phyloP scores from a whole-genome alignment of 1,140 invertebrate species.

The Oryzaephilus surinamensis region DNA sequence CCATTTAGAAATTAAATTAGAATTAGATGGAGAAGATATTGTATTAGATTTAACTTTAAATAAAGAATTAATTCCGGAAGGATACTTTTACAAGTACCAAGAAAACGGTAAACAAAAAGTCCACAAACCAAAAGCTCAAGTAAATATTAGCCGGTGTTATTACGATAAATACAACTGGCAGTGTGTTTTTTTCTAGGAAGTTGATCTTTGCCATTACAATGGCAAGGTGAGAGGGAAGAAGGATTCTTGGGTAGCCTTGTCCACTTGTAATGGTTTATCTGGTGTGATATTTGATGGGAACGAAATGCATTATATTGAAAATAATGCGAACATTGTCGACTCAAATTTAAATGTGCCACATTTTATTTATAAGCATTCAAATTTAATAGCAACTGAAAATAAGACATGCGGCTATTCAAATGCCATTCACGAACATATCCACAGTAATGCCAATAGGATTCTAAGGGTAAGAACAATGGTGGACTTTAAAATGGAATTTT shows the following conservation, averaged over 20 bases:
- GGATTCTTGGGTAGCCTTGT: conserved; percentile 73
- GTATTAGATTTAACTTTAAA: conserved; percentile 67
- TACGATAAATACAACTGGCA: not conserved
- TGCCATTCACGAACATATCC: conserved; percentile 25
- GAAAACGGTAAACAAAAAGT: conserved; percentile 52
- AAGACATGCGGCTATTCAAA: conserved; percentile 55
- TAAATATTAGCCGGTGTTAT: conserved; percentile 34
- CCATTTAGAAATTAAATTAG: conserved; percentile 55
- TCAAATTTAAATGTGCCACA: conserved; percentile 42
- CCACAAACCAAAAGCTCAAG: conserved; percentile 49
- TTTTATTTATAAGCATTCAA: conserved; percentile 58
- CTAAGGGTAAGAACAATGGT: conserved; percentile 34
- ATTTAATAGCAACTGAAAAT: conserved; percentile 47
- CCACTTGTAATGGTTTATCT: conserved; percentile 67
- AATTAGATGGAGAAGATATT: conserved; percentile 52
- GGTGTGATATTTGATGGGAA: conserved; percentile 75
- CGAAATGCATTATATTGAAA: conserved; percentile 65
- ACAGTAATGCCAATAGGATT: conserved; percentile 39
- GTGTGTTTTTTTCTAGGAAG: conserved; percentile 45
- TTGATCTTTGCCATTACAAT: conserved; percentile 71
- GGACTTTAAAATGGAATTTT: not conserved
- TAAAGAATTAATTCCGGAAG: conserved; percentile 59
- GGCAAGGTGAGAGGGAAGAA: conserved; percentile 60
- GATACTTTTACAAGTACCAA: conserved; percentile 65
- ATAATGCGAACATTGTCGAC: conserved; percentile 21